A percentile compares a stretch with the other conserved stretches of the same genome.
Conservation (phyloP, 1,140 invertebrate species). For the Bombus vancouverensis region DNA sequence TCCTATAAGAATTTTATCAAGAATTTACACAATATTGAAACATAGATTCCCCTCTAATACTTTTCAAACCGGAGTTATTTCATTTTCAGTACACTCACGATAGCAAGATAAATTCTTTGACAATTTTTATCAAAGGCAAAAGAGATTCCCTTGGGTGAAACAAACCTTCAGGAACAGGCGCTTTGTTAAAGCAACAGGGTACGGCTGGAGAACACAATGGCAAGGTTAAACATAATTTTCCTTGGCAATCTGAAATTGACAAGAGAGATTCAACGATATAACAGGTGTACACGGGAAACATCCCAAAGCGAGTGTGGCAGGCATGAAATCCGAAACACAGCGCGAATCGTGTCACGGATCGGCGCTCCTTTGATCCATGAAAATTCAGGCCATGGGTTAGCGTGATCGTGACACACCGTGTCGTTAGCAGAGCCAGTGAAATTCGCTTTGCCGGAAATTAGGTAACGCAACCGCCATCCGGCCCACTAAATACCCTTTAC, state of each 20-base stretch:
- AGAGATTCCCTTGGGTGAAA: background rate
- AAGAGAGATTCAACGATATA: background rate
- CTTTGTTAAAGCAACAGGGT: background rate
- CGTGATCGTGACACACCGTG: constrained; percentile 22
- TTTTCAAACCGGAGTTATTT: too few species aligned
- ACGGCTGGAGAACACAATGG: background rate
- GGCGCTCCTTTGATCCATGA: constrained; percentile 32
- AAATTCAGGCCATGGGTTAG: constrained; percentile 55
- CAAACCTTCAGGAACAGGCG: background rate
- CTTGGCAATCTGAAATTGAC: background rate
- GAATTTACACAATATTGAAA: too few species aligned
- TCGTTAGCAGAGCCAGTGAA: constrained; percentile 55
- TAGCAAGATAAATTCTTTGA: too few species aligned
- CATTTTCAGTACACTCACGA: too few species aligned
- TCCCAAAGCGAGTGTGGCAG: background rate
- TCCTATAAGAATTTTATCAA: too few species aligned
- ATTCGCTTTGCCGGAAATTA: constrained; percentile 44
- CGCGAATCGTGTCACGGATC: background rate
- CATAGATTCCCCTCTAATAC: too few species aligned
- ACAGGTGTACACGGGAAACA: background rate
- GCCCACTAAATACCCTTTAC: constrained; percentile 51
- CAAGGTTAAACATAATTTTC: background rate
- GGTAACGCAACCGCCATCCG: constrained; percentile 53
- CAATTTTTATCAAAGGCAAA: too few species aligned
- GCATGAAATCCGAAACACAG: constrained; percentile 1